Percentiles rank a stretch among this genome's conserved stretches.
These are phyloP conservation scores for Anastatus disparis DNA, from an alignment of 1,140 invertebrate genomes.

Conservation along the genomic window DNA sequence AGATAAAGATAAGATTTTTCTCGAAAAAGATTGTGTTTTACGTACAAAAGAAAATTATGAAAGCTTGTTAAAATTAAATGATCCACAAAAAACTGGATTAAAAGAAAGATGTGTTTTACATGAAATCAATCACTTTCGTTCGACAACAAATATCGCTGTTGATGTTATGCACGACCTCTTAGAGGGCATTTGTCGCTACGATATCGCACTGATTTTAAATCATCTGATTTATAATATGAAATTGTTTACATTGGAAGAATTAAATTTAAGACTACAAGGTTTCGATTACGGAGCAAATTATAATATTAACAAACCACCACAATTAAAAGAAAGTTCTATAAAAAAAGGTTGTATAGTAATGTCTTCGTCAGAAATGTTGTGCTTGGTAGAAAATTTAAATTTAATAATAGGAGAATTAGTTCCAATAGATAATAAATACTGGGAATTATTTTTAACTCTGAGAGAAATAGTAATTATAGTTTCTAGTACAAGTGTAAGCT, in stretches of 20 bases:
- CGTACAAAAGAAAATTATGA: not conserved
- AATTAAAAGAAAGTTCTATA: not conserved
- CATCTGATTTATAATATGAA: too few relatives aligned
- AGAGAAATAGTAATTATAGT: not conserved
- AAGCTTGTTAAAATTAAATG: not conserved
- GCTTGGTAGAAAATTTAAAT: constrained; percentile 3
- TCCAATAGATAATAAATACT: too few relatives aligned
- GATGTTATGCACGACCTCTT: not conserved
- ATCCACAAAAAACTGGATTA: not conserved
- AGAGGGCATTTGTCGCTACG: too few relatives aligned
- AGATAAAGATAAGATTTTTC: not conserved
- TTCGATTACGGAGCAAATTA: not conserved
- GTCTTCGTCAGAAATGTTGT: not conserved
- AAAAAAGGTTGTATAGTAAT: not conserved
- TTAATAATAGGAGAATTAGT: not conserved
- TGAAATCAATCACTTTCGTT: too few relatives aligned
- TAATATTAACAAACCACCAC: not conserved
- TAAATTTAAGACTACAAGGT: too few relatives aligned
- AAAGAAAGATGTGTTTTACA: not conserved
- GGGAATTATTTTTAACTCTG: not conserved
- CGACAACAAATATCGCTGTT: not conserved
- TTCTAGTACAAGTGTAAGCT: not conserved
- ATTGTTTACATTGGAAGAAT: too few relatives aligned
- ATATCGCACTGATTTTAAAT: too few relatives aligned
- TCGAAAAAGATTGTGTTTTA: not conserved